phyloP scores from a whole-genome alignment of 1,140 invertebrate genomes.

The Drosophila eugracilis region DNA sequence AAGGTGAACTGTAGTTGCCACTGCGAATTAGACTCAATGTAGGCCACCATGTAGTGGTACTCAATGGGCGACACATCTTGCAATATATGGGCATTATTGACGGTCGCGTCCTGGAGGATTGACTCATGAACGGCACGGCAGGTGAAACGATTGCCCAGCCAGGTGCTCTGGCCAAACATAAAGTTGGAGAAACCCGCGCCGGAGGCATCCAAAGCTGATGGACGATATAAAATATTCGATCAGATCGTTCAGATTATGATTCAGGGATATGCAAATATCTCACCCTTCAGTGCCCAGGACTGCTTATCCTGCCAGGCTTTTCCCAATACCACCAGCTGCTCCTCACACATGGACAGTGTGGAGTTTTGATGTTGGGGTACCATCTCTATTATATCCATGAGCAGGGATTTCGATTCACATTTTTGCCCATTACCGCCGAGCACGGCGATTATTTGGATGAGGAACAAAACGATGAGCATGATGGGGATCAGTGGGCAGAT shows the following conservation, averaged over 20 bases:
- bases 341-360: constrained; percentile 14
- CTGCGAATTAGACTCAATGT: constrained; percentile 31
- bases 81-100: constrained; percentile 1
- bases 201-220: constrained; percentile 58
- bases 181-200: constrained; percentile 38
- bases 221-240: not conserved
- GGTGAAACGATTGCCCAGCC: constrained; percentile 53
- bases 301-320: constrained; percentile 8
- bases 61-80: constrained; percentile 20
- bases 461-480: constrained; percentile 20
- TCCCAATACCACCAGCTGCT: constrained; percentile 24
- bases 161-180: constrained; percentile 42
- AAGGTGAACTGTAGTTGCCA: constrained; percentile 12
- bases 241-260: not conserved
- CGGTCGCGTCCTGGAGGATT: constrained; percentile 8
- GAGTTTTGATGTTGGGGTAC: not conserved
- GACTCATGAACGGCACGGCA: constrained; percentile 30
- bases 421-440: constrained; percentile 8
- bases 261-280: not conserved
- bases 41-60: constrained; percentile 47
- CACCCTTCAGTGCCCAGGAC: constrained; percentile 57
- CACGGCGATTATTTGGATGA: constrained; percentile 6
- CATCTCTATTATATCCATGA: constrained; percentile 21
- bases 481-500: constrained; percentile 4
- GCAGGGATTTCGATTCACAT: constrained; percentile 22